Evolutionary conservation across 2,113 vertebrate genomes (phyloP).

Genomic region (Speoplatyrhinus poulsoni): DNA sequence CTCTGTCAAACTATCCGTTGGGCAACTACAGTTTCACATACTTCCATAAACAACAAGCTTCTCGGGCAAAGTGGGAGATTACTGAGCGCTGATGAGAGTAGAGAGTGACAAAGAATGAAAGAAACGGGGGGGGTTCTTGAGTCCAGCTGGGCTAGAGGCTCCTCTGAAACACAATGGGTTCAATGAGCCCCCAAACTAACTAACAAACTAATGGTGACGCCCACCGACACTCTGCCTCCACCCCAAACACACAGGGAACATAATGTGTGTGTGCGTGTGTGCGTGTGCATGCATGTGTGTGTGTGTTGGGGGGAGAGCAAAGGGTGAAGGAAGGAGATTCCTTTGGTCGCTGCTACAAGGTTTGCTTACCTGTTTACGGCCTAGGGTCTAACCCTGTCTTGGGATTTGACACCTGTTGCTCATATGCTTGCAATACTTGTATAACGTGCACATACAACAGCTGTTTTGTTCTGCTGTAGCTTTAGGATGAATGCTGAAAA

Average conservation of each 20-base stretch:
- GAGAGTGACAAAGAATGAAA: neutral
- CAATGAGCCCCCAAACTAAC: conserved; percentile 70
- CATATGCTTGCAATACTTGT: too few relatives aligned
- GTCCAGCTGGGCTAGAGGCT: conserved; percentile 69
- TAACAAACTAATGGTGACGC: conserved; percentile 70
- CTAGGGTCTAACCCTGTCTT: too few relatives aligned
- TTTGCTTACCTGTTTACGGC: too few relatives aligned
- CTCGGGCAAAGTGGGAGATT: conserved; percentile 54
- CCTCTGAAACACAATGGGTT: conserved; percentile 66
- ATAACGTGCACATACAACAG: too few relatives aligned
- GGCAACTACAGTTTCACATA: conserved; percentile 59
- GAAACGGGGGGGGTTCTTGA: conserved; percentile 25
- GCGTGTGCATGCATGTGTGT: neutral
- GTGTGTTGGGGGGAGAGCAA: neutral
- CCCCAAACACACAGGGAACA: neutral
- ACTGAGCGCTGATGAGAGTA: conserved; percentile 20
- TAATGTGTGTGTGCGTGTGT: neutral
- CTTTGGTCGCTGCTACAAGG: too few relatives aligned
- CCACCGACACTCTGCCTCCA: conserved; percentile 33
- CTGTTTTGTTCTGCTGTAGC: too few relatives aligned
- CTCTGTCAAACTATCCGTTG: conserved; percentile 42
- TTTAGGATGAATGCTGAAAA: too few relatives aligned
- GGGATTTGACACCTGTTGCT: too few relatives aligned
- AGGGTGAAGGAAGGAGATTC: too few relatives aligned
- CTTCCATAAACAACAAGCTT: conserved; percentile 57